Conservation (phyloP, 2,888 invertebrate species). For the Melieria picta region DNA sequence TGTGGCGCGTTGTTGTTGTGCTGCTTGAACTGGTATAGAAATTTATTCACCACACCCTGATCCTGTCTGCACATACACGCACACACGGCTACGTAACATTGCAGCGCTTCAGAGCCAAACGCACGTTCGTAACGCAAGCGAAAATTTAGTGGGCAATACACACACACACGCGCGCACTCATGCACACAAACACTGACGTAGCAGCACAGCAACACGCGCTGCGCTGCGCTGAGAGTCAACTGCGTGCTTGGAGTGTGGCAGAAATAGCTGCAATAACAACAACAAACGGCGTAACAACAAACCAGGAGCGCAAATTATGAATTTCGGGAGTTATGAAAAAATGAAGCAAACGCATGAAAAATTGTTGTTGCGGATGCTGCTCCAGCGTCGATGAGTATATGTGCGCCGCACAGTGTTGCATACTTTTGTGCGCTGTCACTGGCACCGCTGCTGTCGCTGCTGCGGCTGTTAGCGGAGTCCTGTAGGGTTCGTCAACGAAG, state of each 20-base stretch:
- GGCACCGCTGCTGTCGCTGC: neutral
- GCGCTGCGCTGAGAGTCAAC: too few species aligned
- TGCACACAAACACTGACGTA: neutral
- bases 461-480: slow-evolving; percentile 28
- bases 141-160: neutral
- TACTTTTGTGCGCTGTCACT: slow-evolving; percentile 23
- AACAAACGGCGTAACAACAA: too few species aligned
- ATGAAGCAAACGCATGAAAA: too few species aligned
- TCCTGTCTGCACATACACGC: slow-evolving; percentile 48
- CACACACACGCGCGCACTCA: neutral
- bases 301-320: neutral
- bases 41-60: slow-evolving; percentile 63
- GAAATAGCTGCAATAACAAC: too few species aligned
- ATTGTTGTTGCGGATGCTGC: slow-evolving; percentile 24
- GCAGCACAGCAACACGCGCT: too few species aligned
- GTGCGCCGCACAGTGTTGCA: slow-evolving; percentile 16
- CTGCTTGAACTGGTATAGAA: slow-evolving; percentile 37
- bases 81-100: neutral
- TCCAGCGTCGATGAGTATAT: slow-evolving; percentile 18
- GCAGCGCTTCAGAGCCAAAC: neutral
- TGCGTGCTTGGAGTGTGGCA: too few species aligned
- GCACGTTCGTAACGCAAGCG: slow-evolving; percentile 10
- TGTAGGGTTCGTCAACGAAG: slow-evolving; percentile 39
- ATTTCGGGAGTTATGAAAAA: slow-evolving; percentile 33
- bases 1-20: slow-evolving; percentile 12